Evolutionary conservation across 2,113 vertebrate species (phyloP).

Genomic region (Oryzias melastigma): DNA sequence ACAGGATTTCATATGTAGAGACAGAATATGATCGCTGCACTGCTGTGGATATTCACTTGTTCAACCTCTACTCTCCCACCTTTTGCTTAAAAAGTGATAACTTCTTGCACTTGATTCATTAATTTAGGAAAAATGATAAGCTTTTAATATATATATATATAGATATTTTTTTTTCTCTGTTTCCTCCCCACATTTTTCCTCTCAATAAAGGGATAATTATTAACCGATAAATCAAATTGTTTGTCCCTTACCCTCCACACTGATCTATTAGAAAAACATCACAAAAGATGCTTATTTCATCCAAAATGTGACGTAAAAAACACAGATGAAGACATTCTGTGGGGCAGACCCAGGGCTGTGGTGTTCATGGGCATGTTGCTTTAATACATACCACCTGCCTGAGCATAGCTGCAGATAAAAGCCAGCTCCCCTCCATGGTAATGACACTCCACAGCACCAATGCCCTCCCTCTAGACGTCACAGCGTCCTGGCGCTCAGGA

Average conservation of each 20-base stretch:
- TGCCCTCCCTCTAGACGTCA: not conserved
- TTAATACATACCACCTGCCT: constrained; percentile 11
- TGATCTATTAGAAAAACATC: not conserved
- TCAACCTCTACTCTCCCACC: constrained; percentile 15
- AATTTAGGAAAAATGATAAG: not conserved
- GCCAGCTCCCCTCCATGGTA: not conserved
- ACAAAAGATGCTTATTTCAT: not conserved
- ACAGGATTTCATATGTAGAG: constrained; percentile 64
- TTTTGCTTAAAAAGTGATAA: constrained; percentile 11
- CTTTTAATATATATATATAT: too few species aligned
- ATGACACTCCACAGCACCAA: not conserved
- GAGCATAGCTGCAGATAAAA: constrained; percentile 7
- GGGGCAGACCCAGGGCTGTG: not conserved
- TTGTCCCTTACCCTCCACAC: not conserved
- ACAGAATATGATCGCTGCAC: constrained; percentile 60
- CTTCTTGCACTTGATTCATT: constrained; percentile 12
- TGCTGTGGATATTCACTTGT: constrained; percentile 31
- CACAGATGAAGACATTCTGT: not conserved
- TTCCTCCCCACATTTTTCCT: not conserved
- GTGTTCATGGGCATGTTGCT: constrained; percentile 1
- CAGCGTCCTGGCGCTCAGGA: not conserved
- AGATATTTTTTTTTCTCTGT: not conserved
- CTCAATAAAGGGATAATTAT: not conserved
- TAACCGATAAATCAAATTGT: not conserved
- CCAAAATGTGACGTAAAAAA: constrained; percentile 1